A percentile compares a stretch with the other conserved stretches of the same genome.
Evolutionary conservation across 1,140 invertebrate genomes (phyloP).

Genomic region (Drosophila watanabei): DNA sequence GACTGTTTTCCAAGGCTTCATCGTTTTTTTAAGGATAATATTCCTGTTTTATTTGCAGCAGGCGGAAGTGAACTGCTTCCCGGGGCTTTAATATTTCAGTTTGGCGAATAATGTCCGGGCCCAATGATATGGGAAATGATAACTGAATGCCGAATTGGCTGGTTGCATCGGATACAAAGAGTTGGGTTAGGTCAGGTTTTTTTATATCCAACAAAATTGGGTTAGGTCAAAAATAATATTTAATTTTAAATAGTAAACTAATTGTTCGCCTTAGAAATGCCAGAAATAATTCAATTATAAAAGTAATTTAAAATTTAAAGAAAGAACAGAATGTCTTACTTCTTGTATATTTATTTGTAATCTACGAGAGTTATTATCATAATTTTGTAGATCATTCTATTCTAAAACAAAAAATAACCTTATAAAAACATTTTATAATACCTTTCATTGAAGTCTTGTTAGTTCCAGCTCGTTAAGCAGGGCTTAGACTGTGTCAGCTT

Average conservation of each 20-base stretch:
- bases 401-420: background rate
- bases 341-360: background rate
- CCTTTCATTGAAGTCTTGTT: conserved; percentile 2
- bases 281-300: background rate
- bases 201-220: background rate
- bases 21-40: conserved; percentile 15
- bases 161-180: background rate
- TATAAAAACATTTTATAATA: background rate
- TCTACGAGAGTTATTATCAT: background rate
- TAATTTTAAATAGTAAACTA: background rate
- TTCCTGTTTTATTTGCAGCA: conserved; percentile 33
- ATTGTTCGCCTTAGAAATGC: background rate
- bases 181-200: conserved; percentile 1
- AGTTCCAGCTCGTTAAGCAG: conserved; percentile 26
- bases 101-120: conserved; percentile 31
- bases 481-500: background rate
- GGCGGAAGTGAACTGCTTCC: conserved; percentile 62
- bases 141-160: conserved; percentile 2
- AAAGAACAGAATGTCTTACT: background rate
- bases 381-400: background rate
- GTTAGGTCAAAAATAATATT: background rate
- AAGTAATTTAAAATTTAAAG: background rate
- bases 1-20: background rate
- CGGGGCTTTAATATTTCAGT: conserved; percentile 53
- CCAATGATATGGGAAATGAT: conserved; percentile 28